Conservation (phyloP, 2,113 vertebrate genomes). For the Sakesphorus luctuosus region DNA sequence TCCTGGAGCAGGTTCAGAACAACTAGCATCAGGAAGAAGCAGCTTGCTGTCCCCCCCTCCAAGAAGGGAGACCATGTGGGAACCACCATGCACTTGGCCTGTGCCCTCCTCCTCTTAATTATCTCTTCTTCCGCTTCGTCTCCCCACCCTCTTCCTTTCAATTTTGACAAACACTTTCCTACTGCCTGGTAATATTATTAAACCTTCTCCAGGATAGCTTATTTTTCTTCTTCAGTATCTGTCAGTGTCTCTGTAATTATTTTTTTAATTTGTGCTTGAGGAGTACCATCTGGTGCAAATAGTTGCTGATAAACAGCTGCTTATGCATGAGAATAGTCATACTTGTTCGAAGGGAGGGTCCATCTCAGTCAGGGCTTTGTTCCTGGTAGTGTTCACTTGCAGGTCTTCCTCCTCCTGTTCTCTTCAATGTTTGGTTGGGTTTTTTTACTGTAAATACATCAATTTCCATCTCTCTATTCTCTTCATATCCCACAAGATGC, state of each 20-base stretch:
- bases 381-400: background rate
- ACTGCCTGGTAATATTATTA: background rate
- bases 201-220: background rate
- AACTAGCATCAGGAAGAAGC: background rate
- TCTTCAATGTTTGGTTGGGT: background rate
- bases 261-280: background rate
- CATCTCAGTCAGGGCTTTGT: background rate
- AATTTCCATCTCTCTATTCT: background rate
- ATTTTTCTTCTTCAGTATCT: background rate
- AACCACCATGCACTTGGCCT: background rate
- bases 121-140: background rate
- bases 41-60: background rate
- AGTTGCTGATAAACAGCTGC: background rate
- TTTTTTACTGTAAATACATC: background rate
- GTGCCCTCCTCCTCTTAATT: background rate
- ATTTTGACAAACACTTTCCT: background rate
- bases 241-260: background rate
- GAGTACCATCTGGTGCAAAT: background rate
- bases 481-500: background rate
- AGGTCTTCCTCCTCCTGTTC: background rate
- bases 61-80: background rate
- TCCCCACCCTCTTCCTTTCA: background rate
- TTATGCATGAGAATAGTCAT: background rate
- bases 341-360: background rate
- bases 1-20: background rate